phyloP scores from a whole-genome alignment of 2,113 vertebrate genomes.

The Ahaetulla prasina region DNA sequence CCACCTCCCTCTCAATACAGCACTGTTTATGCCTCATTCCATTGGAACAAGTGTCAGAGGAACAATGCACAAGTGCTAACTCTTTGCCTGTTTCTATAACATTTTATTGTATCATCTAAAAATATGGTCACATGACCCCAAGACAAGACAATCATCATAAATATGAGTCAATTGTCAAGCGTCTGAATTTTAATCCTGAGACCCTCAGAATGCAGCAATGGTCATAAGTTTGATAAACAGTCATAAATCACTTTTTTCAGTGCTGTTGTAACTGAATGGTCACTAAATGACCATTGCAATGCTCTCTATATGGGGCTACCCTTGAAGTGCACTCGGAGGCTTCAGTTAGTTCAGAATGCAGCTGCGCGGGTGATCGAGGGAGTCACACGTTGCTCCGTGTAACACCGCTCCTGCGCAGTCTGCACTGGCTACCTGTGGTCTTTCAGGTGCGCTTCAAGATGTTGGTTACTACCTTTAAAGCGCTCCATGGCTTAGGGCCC shows the following conservation, averaged over 20 bases:
- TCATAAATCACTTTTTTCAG: not conserved
- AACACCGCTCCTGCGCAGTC: too few species aligned
- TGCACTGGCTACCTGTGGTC: too few species aligned
- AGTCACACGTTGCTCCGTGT: too few species aligned
- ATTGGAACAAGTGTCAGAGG: not conserved
- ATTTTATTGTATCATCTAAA: not conserved
- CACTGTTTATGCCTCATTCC: not conserved
- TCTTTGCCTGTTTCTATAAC: not conserved
- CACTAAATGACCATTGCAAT: too few species aligned
- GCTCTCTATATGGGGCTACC: too few species aligned
- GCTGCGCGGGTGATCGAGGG: too few species aligned
- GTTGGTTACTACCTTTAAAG: too few species aligned
- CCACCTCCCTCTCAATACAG: not conserved
- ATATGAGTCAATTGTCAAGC: not conserved
- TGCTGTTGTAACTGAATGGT: not conserved
- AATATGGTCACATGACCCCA: not conserved
- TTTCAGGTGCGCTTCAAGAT: too few species aligned
- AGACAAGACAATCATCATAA: not conserved
- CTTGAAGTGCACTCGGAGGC: too few species aligned
- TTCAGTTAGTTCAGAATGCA: too few species aligned
- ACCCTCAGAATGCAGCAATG: not conserved
- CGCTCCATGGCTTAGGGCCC: too few species aligned
- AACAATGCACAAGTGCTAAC: not conserved
- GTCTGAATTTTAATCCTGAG: not conserved
- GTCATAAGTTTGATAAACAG: not conserved